Conservation (phyloP, 2,797 vertebrate species). For the Intellagama lesueurii region DNA sequence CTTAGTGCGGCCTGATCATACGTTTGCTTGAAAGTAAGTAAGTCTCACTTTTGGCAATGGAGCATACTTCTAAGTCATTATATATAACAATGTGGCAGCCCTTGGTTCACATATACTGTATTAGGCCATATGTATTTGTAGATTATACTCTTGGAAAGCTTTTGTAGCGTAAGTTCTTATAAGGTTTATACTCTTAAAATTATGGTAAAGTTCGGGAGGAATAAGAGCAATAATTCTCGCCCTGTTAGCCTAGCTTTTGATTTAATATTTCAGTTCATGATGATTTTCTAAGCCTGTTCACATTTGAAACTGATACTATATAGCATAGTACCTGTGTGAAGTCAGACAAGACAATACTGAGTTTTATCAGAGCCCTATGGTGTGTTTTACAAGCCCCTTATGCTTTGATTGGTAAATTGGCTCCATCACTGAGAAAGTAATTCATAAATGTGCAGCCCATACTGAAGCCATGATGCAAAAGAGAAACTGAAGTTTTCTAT, state of each 20-base stretch:
- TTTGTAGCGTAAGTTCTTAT: not conserved
- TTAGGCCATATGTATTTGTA: not conserved
- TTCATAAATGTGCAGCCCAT: not conserved
- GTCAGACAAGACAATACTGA: not conserved
- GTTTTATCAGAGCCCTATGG: not conserved
- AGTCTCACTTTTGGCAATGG: not conserved
- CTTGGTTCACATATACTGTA: not conserved
- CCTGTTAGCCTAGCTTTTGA: not conserved
- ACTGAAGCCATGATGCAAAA: not conserved
- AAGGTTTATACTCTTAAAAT: too few relatives aligned
- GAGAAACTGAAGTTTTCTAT: not conserved
- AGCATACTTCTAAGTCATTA: not conserved
- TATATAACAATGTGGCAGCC: not conserved
- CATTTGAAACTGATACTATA: not conserved
- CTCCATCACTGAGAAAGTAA: not conserved
- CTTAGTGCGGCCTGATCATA: not conserved
- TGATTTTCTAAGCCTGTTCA: not conserved
- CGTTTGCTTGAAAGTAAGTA: constrained; percentile 12
- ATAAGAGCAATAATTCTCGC: not conserved
- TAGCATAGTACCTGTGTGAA: not conserved
- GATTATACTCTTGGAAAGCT: not conserved
- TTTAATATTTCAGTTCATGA: not conserved
- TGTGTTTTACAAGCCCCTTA: not conserved
- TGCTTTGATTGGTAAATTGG: not conserved
- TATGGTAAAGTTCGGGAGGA: not conserved